phyloP scores from a whole-genome alignment of 2,797 vertebrate species.

The Leptoclinus maculatus region DNA sequence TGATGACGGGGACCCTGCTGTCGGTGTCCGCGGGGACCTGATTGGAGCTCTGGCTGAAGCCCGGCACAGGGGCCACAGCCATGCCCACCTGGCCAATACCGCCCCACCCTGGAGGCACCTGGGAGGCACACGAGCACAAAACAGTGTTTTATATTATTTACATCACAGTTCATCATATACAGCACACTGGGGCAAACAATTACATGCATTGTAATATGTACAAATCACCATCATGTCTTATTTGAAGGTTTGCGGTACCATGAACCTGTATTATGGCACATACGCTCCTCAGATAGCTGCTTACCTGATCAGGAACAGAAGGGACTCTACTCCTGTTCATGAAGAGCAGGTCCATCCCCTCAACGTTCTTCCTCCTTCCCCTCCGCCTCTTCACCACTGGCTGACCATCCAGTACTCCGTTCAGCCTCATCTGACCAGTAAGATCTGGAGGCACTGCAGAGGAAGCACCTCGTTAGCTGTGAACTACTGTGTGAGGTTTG shows the following conservation, averaged over 20 bases:
- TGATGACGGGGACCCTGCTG: slow-evolving; percentile 95
- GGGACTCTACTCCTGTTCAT: slow-evolving; percentile 89
- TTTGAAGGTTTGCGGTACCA: neutral
- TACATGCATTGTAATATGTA: neutral
- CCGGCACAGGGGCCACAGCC: slow-evolving; percentile 75
- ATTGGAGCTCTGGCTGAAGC: slow-evolving; percentile 80
- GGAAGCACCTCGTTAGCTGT: slow-evolving; percentile 35
- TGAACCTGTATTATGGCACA: neutral
- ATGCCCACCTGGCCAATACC: slow-evolving; percentile 86
- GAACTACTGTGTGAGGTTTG: neutral
- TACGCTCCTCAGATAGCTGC: neutral
- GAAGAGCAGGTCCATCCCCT: slow-evolving; percentile 94
- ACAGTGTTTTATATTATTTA: neutral
- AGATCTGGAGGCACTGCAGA: slow-evolving; percentile 79
- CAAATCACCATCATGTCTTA: neutral
- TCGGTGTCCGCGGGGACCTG: slow-evolving; percentile 87
- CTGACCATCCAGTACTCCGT: slow-evolving; percentile 90
- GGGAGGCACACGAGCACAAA: slow-evolving; percentile 43
- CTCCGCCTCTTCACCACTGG: slow-evolving; percentile 92
- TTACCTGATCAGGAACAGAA: slow-evolving; percentile 87
- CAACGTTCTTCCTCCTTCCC: slow-evolving; percentile 97
- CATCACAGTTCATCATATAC: neutral
- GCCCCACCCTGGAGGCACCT: slow-evolving; percentile 89
- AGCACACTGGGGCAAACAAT: neutral
- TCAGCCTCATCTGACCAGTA: slow-evolving; percentile 87